A percentile compares a stretch with the other conserved stretches of the same genome.
Conservation (phyloP, 2,113 vertebrate genomes). For the Marmota flaviventris region DNA sequence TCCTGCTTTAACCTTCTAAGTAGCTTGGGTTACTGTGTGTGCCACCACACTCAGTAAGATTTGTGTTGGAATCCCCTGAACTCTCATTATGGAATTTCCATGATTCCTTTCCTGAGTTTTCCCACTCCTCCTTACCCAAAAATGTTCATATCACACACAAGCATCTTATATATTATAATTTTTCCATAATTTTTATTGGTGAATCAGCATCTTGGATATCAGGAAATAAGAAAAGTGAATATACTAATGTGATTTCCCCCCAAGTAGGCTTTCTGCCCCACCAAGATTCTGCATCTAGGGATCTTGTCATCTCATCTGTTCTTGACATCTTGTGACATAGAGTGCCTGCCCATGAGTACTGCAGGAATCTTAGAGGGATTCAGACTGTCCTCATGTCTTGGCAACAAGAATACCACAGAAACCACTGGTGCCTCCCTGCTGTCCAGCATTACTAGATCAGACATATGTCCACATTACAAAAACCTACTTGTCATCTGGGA, state of each 20-base stretch:
- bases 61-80: not conserved
- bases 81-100: not conserved
- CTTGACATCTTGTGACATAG: not conserved
- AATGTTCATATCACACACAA: not conserved
- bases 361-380: conserved; percentile 1
- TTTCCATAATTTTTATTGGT: no score
- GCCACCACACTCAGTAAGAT: not conserved
- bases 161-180: no score
- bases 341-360: not conserved
- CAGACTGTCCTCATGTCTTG: conserved; percentile 14
- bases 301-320: not conserved
- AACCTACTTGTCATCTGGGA: not conserved
- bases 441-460: conserved; percentile 20
- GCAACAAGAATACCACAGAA: not conserved
- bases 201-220: no score
- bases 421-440: not conserved
- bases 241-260: not conserved
- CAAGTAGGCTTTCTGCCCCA: not conserved
- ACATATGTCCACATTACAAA: conserved; percentile 13
- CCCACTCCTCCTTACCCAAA: not conserved
- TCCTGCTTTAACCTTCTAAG: not conserved
- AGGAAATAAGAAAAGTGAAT: not conserved
- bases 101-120: not conserved
- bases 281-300: not conserved
- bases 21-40: not conserved